These are phyloP conservation scores for Globia sparganii DNA, from an alignment of 2,888 invertebrate species.

Conservation along the genomic window DNA sequence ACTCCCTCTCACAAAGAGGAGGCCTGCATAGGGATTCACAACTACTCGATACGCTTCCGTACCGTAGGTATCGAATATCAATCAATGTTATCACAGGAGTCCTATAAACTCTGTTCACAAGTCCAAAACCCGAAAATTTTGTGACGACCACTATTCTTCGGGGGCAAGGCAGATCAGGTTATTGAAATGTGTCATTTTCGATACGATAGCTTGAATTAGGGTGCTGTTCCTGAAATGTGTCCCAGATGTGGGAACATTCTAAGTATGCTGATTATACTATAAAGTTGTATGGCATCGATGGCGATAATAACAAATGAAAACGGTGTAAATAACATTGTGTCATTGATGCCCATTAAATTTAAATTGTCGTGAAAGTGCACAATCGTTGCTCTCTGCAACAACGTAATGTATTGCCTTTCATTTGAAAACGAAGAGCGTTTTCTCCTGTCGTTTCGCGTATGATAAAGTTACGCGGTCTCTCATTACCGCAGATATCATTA, in stretches of 20 bases:
- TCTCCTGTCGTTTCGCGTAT: constrained; percentile 83
- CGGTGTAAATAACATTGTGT: constrained; percentile 62
- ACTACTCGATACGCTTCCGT: too few relatives aligned
- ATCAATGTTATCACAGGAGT: too few relatives aligned
- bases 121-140: too few relatives aligned
- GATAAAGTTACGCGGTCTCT: constrained; percentile 85
- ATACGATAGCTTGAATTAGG: too few relatives aligned
- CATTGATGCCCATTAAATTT: constrained; percentile 76
- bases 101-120: too few relatives aligned
- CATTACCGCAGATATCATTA: constrained; percentile 83
- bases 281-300: neutral
- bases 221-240: too few relatives aligned
- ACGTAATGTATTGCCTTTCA: constrained; percentile 84
- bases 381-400: constrained; percentile 75
- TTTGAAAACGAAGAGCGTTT: constrained; percentile 84
- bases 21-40: too few relatives aligned
- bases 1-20: too few relatives aligned
- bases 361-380: constrained; percentile 80
- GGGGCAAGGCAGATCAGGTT: too few relatives aligned
- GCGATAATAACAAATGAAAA: constrained; percentile 48
- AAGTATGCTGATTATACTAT: neutral
- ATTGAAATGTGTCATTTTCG: too few relatives aligned
- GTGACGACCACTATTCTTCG: too few relatives aligned
- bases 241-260: neutral
- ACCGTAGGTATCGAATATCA: too few relatives aligned